Base-by-base conservation (phyloP, 1,140 invertebrate genomes). In the Tribolium castaneum region DNA sequence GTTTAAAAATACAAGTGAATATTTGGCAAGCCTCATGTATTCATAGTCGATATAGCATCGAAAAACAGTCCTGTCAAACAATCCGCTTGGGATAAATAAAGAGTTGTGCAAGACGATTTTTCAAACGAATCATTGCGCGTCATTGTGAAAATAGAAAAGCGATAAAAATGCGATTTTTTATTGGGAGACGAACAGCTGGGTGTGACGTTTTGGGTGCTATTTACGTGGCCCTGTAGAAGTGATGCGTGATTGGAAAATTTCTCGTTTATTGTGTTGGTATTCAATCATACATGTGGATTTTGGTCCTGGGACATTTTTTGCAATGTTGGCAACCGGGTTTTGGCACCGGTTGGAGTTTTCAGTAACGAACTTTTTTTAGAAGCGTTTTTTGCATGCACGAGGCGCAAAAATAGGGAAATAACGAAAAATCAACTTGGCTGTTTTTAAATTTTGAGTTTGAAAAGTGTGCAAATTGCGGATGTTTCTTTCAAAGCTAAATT, bases 1-100 rank as follows among this genome's bases (percentile, higher is more conserved):
- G 52, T 59, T 45, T 59, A 59, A 59, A 59, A 59, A 59, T 59
- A 59, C 54, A 59, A 59, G 54, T 14, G 54, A 59, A 59, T 59
- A 59, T 59, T 59, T 59, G 54, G 54, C 54, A 59, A 59, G 54
- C 54, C 6, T 59, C 54, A 19, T 59, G 54, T 59, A 59, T 59
- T 59, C 54, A 59, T 19, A n/a, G 54, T 59, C 22, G 25, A 59
- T 59, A 59, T 25, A 59, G 54, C 25, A 59, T 59, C 54, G 54
- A 59, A 59, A 59, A 59, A 30, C 22, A 30, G 7, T n/a, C 12
- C 22, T 25, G 10, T 59, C 22, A 59, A 59, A 59, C 54, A 59
- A 22, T 30, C n/a, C 14, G 54, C 16, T 25, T 59, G 22, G 22
- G 30, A 59, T 22, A 59, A 59, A 59, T 30, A 30, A 30, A 30